These are phyloP conservation scores for Lophotriccus pileatus DNA, from an alignment of 2,797 vertebrate genomes.

Conservation along the genomic window DNA sequence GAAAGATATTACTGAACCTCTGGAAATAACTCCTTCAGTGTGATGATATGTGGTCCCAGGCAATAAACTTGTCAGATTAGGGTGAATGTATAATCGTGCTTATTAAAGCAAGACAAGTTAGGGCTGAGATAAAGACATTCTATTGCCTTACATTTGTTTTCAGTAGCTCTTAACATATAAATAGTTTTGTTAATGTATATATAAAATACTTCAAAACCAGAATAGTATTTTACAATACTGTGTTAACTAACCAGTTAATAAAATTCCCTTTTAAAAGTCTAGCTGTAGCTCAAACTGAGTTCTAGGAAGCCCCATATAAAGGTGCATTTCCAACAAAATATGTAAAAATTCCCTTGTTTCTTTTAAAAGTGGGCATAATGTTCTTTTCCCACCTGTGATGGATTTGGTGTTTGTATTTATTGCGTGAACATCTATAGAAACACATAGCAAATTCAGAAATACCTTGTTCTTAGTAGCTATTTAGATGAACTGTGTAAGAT, in stretches of 20 bases:
- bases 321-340: neutral
- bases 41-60: neutral
- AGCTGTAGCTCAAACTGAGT: conserved; percentile 37
- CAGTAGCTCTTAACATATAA: neutral
- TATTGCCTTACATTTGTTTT: neutral
- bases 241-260: conserved; percentile 52
- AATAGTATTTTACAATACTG: conserved; percentile 1
- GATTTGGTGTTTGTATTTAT: neutral
- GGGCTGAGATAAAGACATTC: neutral
- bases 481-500: neutral
- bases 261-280: conserved; percentile 24
- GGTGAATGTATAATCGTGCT: neutral
- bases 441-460: neutral
- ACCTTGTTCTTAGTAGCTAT: neutral
- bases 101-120: neutral
- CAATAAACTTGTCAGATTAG: neutral
- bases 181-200: neutral
- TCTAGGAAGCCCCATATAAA: conserved; percentile 41
- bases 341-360: neutral
- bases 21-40: neutral
- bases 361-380: neutral
- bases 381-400: neutral
- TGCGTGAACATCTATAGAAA: neutral
- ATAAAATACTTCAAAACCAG: conserved; percentile 13
- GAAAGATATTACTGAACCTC: neutral